phyloP scores from a whole-genome alignment of 1,140 invertebrate species.

The Drosophila littoralis region DNA sequence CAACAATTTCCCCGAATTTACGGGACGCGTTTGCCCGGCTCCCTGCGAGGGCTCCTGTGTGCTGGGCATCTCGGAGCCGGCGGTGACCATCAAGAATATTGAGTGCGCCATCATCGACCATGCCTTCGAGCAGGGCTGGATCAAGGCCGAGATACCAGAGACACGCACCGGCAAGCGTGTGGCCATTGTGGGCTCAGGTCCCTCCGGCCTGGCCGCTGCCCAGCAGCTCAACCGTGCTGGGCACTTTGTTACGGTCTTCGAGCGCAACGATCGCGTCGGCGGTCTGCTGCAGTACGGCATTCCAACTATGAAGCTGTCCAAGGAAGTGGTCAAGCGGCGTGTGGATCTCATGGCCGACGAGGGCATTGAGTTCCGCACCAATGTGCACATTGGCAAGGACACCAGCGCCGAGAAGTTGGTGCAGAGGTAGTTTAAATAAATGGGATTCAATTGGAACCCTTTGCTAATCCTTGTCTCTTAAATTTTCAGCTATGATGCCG shows the following conservation, averaged over 20 bases:
- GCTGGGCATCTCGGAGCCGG: slow-evolving; percentile 96
- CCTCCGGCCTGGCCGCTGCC: slow-evolving; percentile 97
- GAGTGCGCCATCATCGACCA: slow-evolving; percentile 99
- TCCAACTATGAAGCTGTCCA: slow-evolving; percentile 98
- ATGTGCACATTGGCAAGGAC: slow-evolving; percentile 96
- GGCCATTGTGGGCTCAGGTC: slow-evolving; percentile 98
- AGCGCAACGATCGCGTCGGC: slow-evolving; percentile 97
- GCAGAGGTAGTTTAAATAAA: slow-evolving; percentile 77
- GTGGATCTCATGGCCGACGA: slow-evolving; percentile 95
- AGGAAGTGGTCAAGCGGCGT: slow-evolving; percentile 95
- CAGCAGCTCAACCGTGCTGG: slow-evolving; percentile 97
- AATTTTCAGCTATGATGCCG: slow-evolving; percentile 89
- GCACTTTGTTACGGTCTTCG: slow-evolving; percentile 97
- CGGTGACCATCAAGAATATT: slow-evolving; percentile 99
- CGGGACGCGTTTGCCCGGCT: slow-evolving; percentile 98
- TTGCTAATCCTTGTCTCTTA: slow-evolving; percentile 18
- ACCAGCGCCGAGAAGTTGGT: slow-evolving; percentile 90
- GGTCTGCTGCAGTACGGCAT: slow-evolving; percentile 99
- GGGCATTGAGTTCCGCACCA: slow-evolving; percentile 96
- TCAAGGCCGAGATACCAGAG: slow-evolving; percentile 88
- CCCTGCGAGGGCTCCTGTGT: slow-evolving; percentile 99
- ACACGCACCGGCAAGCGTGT: slow-evolving; percentile 93
- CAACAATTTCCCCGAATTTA: slow-evolving; percentile 99
- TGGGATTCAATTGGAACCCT: rapidly evolving
- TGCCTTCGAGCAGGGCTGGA: slow-evolving; percentile 98